Base-by-base conservation (phyloP, 2,113 vertebrate genomes). In the Ceratotherium simum region DNA sequence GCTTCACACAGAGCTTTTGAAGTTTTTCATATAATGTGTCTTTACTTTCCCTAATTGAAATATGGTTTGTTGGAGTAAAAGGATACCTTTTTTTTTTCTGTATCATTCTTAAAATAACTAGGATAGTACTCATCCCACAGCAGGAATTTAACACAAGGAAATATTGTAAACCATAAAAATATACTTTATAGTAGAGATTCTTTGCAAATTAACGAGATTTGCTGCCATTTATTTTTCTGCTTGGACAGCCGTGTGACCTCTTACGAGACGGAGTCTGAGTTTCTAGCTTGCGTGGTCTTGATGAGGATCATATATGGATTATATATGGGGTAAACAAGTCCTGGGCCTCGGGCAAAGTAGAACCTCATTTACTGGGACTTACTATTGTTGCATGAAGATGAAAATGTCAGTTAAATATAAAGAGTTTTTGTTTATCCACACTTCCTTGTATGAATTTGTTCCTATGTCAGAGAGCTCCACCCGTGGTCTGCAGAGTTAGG, bases 161-260 rank as follows among this genome's bases (percentile, higher is more conserved):
- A 46, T 75, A 10, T 18, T 17, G 1, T 51, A 82, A 93, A 51
- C 21, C n/a, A 69, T 51, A 48, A 18, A 21, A 42, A 36, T 67
- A 39, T 14, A 5, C 4, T 78, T 42, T 42, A 16, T 6, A 21
- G 14, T n/a, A 65, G 39, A 51, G 3, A 64, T 56, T 60, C 16
- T 58, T 80, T 73, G 10, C 36, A 14, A 20, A 51, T 70, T 5
- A 62, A 6, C 1, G 29, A 64, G 5, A 73, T 79, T 56, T 79
- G 12, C 18, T 20, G 18, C 21, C 46, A 9, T 64, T 60, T 73
- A 13, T 60, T 67, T 54, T 81, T 62, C 25, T 51, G 2, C 46
- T 84, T 76, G 69, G 17, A 21, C 2, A 51, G 20, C 7, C 4
- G 0, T 11, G 2, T 29, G 6, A 46, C 23, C 1, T 75, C 8